These are phyloP conservation scores for Parazoanthus swiftii DNA, from an alignment of 92 coral and sea anemone genomes.

Conservation along the genomic window DNA sequence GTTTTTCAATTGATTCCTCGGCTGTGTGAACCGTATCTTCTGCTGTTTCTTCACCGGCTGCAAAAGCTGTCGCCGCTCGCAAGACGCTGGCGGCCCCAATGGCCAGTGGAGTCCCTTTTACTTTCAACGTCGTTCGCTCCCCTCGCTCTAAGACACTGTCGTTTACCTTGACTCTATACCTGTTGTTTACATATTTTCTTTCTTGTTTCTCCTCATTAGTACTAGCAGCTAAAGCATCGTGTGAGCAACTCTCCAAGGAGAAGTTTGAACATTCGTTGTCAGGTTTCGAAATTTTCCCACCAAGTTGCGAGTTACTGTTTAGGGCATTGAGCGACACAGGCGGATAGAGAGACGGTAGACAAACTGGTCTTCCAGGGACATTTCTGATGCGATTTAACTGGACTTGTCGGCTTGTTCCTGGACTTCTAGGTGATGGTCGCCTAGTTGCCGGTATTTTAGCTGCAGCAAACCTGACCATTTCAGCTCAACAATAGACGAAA, in stretches of 20 bases:
- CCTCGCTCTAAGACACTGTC: slow-evolving; percentile 4
- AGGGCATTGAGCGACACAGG: slow-evolving; percentile 69
- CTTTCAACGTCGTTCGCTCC: slow-evolving; percentile 23
- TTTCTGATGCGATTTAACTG: slow-evolving; percentile 49
- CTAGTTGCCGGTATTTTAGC: slow-evolving; percentile 23
- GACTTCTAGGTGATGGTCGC: slow-evolving; percentile 33
- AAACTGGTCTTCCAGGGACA: slow-evolving; percentile 59
- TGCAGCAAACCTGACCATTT: slow-evolving; percentile 34
- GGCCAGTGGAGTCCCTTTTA: slow-evolving; percentile 73
- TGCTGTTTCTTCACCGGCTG: slow-evolving; percentile 71
- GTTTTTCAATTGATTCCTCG: slow-evolving; percentile 73
- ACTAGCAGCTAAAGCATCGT: not conserved
- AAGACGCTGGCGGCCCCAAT: slow-evolving; percentile 75
- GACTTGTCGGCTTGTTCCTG: slow-evolving; percentile 32
- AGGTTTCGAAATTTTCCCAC: not conserved
- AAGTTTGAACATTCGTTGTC: not conserved
- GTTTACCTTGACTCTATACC: not conserved
- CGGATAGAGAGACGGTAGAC: slow-evolving; percentile 78
- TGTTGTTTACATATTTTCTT: slow-evolving; percentile 18
- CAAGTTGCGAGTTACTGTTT: slow-evolving; percentile 35
- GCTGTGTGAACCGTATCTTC: slow-evolving; percentile 60
- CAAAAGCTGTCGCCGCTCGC: slow-evolving; percentile 77
- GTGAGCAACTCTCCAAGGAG: slow-evolving; percentile 22
- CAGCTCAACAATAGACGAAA: not conserved
- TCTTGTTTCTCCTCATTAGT: slow-evolving; percentile 11